These are phyloP conservation scores for Lagodon rhomboides DNA, from an alignment of 2,797 vertebrate genomes.

Conservation along the genomic window DNA sequence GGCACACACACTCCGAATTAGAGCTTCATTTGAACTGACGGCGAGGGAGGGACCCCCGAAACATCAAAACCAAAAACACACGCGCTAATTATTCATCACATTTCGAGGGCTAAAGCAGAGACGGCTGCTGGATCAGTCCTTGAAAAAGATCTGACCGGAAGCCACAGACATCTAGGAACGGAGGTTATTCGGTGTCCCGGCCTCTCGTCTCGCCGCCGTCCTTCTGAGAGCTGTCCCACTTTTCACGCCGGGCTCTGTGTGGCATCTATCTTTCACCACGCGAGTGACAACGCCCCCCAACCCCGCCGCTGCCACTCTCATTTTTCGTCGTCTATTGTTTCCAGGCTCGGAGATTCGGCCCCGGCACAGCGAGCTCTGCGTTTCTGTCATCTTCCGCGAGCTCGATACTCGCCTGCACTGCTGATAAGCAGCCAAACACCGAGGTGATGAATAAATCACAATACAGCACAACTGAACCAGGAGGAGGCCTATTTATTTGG, in stretches of 20 bases:
- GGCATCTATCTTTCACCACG: conserved; percentile 78
- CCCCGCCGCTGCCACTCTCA: conserved; percentile 60
- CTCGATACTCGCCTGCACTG: conserved; percentile 57
- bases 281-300: conserved; percentile 46
- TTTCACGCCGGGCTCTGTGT: conserved; percentile 66
- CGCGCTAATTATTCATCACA: conserved; percentile 47
- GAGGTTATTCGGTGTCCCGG: conserved; percentile 46
- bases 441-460: conserved; percentile 66
- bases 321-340: conserved; percentile 74
- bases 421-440: conserved; percentile 67
- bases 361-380: conserved; percentile 45
- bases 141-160: conserved; percentile 28
- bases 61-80: conserved; percentile 26
- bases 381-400: conserved; percentile 65
- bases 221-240: conserved; percentile 84
- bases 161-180: conserved; percentile 33
- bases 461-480: conserved; percentile 25
- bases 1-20: conserved; percentile 12
- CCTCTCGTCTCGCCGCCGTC: conserved; percentile 62
- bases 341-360: conserved; percentile 58
- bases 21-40: conserved; percentile 47
- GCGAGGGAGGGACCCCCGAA: conserved; percentile 14
- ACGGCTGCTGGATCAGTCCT: conserved; percentile 38
- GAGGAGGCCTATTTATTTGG: conserved; percentile 38
- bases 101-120: not conserved